A percentile compares a stretch with the other conserved stretches of the same genome.
phyloP scores from a whole-genome alignment of 2,888 invertebrate genomes.

The Aphidius colemani region DNA sequence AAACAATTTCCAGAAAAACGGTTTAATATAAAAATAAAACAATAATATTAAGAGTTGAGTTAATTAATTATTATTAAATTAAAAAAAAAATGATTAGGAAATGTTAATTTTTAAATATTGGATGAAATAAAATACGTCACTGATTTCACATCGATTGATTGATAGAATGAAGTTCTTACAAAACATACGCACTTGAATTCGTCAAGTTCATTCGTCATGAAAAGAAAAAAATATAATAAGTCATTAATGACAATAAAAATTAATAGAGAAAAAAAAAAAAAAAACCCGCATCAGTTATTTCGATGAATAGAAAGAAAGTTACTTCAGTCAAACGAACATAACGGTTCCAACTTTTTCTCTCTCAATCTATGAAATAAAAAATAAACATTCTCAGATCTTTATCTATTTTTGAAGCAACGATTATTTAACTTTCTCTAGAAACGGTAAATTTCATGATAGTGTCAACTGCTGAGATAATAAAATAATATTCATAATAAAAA shows the following conservation, averaged over 20 bases:
- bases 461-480: not conserved
- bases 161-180: no score
- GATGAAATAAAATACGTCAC: no score
- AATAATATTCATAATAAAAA: not conserved
- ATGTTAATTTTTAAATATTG: no score
- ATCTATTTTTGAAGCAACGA: not conserved
- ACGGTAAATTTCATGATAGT: constrained; percentile 11
- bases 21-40: no score
- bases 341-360: constrained; percentile 1
- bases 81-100: no score
- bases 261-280: not conserved
- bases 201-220: no score
- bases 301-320: not conserved
- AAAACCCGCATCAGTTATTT: not conserved
- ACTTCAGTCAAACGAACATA: constrained; percentile 2
- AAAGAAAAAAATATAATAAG: not conserved
- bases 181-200: no score
- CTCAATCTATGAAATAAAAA: not conserved
- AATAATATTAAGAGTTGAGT: no score
- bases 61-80: no score
- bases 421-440: constrained; percentile 18
- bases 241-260: not conserved
- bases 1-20: no score
- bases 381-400: no score
- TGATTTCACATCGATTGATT: no score